A percentile compares a stretch with the other conserved stretches of the same genome.
Evolutionary conservation across 1,140 invertebrate species (phyloP).

Genomic region (Cyclina sinensis): DNA sequence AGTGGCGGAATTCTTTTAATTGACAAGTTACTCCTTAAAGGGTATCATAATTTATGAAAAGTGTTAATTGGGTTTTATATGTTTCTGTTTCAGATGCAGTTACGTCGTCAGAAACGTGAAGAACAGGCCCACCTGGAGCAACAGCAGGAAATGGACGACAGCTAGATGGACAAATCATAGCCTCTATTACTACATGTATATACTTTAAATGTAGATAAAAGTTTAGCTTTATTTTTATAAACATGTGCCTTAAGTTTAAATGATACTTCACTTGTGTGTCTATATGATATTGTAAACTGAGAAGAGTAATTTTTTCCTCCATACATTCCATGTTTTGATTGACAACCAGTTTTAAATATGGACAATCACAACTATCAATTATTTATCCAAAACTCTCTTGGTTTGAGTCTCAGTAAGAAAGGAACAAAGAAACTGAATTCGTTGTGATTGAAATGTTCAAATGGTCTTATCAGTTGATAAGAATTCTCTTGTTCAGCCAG

Average conservation of each 20-base stretch:
- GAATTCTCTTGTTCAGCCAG: too few species aligned
- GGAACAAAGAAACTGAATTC: too few species aligned
- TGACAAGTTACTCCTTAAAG: too few species aligned
- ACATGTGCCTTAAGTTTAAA: neutral
- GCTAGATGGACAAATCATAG: neutral
- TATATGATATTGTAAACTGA: neutral
- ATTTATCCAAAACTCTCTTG: too few species aligned
- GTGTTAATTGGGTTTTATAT: too few species aligned
- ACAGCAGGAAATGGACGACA: neutral
- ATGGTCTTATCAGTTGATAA: too few species aligned
- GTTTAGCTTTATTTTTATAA: neutral
- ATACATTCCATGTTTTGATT: neutral
- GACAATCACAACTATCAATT: neutral
- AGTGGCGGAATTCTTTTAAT: too few species aligned
- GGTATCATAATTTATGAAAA: too few species aligned
- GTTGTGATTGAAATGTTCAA: too few species aligned
- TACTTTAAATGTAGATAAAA: neutral
- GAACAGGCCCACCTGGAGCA: neutral
- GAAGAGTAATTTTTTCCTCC: neutral
- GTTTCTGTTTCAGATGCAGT: conserved; percentile 38
- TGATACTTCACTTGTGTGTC: neutral
- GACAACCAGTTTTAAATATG: neutral
- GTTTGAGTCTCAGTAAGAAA: neutral
- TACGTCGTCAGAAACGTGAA: neutral
- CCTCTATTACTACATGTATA: neutral